Percentiles rank a stretch among this genome's conserved stretches.
Evolutionary conservation across 2,797 vertebrate genomes (phyloP).

Genomic region (Anas acuta): DNA sequence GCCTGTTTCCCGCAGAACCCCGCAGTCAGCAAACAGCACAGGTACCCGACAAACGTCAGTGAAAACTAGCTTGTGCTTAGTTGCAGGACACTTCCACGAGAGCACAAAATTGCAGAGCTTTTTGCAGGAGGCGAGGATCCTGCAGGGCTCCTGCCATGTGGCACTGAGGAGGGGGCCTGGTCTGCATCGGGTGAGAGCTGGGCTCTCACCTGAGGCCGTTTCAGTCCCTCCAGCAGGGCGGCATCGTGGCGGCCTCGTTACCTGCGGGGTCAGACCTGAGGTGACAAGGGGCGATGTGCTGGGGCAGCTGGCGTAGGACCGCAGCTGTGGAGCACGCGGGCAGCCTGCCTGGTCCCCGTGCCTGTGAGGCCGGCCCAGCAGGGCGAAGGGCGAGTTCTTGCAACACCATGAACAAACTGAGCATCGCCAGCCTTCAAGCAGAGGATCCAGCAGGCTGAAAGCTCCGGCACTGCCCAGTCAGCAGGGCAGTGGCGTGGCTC

Average conservation of each 20-base stretch:
- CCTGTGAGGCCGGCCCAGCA: background rate
- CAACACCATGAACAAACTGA: background rate
- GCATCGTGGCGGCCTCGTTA: constrained; percentile 29
- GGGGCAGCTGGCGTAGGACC: background rate
- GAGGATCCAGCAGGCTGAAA: background rate
- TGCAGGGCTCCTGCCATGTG: background rate
- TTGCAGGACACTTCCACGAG: background rate
- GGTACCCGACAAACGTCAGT: background rate
- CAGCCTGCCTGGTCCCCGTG: background rate
- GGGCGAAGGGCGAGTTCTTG: background rate
- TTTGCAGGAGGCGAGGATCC: background rate
- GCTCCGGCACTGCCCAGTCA: too few relatives aligned
- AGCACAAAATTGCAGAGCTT: background rate
- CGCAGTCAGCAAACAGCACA: background rate
- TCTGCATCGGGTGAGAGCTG: background rate
- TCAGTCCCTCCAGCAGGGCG: background rate
- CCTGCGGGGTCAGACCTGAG: background rate
- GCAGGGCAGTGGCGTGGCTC: background rate
- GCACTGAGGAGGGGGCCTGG: background rate
- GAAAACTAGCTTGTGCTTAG: background rate
- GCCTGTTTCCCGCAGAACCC: background rate
- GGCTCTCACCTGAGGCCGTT: background rate
- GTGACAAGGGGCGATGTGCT: background rate
- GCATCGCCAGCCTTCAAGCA: background rate
- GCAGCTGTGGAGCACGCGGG: background rate